Base-by-base conservation (phyloP, 92 coral and sea anemone species). In the Umimayanthus kanabou region DNA sequence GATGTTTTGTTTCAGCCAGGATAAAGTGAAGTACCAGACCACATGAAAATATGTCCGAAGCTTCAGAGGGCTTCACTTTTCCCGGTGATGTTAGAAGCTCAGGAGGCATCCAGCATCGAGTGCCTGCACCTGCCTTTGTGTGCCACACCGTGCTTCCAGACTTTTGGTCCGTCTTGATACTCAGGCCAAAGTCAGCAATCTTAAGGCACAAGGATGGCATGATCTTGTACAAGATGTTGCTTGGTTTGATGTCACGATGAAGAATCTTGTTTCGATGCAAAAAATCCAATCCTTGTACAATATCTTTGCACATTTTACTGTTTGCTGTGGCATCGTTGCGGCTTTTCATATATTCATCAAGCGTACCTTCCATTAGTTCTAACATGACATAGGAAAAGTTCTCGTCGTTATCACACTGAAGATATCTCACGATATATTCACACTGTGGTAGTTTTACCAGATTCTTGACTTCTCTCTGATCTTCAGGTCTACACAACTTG, bases 71-170 rank as follows among this genome's bases (percentile, higher is more conserved):
- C 7, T 71, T 61, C 26, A 61, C 69, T 80, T 49, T 61, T 61
- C 69, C 69, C 0, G 26, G 69, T 20, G 29, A 16, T 26, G 11
- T 76, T 78, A 88, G 15, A 50, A 84, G 80, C 76, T 89, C 92
- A n/a, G 93, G 91, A 57, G 93, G 92, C 91, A 91, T 91, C 93
- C 93, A 91, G 26, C 90, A 70, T 50, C 90, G 61, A 16, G 92
- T 92, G 6, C 94, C 94, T 33, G 76, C 76, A 13, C 94, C 94
- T 15, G 76, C 76, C 22, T 29, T 9, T 9, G 76, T 71, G 7
- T 71, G 76, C 76, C 76, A 71, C 20, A 71, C n/a, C 6, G 76
- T 26, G 6, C 2, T 29, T n/a, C 76, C 39, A 11, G 14, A 71
- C 0, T 2, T 20, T 29, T 5, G 5, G n/a, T 71, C 20, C 14